Conservation (phyloP, 2,797 vertebrate genomes). For the Pangasius djambal region DNA sequence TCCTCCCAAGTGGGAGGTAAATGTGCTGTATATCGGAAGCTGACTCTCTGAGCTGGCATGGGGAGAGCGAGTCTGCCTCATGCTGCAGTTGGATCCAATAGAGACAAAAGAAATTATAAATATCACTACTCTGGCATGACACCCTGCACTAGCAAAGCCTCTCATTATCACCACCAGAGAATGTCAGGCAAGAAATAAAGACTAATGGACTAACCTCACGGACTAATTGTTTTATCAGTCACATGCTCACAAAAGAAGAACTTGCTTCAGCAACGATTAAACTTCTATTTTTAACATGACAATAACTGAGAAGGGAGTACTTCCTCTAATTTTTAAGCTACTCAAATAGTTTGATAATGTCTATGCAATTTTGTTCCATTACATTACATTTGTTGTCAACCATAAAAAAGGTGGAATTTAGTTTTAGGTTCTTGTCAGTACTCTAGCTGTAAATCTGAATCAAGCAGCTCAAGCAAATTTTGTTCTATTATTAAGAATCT, state of each 20-base stretch:
- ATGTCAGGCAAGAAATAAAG: slow-evolving; percentile 69
- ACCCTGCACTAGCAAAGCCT: slow-evolving; percentile 60
- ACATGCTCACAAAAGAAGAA: slow-evolving; percentile 60
- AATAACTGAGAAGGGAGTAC: slow-evolving; percentile 24
- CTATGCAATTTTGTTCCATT: slow-evolving; percentile 32
- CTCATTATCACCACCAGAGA: slow-evolving; percentile 69
- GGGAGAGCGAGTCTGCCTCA: slow-evolving; percentile 60
- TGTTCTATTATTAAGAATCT: slow-evolving; percentile 74
- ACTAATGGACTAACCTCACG: slow-evolving; percentile 74
- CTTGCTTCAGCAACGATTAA: slow-evolving; percentile 66
- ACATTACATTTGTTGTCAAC: slow-evolving; percentile 69
- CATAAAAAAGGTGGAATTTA: slow-evolving; percentile 69
- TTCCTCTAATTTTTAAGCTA: slow-evolving; percentile 56
- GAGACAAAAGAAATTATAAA: slow-evolving; percentile 73
- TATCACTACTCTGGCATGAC: slow-evolving; percentile 66
- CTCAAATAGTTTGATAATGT: not conserved
- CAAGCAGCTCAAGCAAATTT: slow-evolving; percentile 75
- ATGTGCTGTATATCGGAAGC: slow-evolving; percentile 59
- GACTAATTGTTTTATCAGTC: slow-evolving; percentile 68
- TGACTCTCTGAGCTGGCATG: slow-evolving; percentile 48
- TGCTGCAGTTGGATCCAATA: slow-evolving; percentile 53
- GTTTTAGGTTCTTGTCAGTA: slow-evolving; percentile 70
- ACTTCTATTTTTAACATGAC: slow-evolving; percentile 65
- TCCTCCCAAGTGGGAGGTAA: slow-evolving; percentile 43
- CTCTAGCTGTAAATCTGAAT: slow-evolving; percentile 77